phyloP scores from a whole-genome alignment of 2,113 vertebrate species.

The Cephalophus harveyi region DNA sequence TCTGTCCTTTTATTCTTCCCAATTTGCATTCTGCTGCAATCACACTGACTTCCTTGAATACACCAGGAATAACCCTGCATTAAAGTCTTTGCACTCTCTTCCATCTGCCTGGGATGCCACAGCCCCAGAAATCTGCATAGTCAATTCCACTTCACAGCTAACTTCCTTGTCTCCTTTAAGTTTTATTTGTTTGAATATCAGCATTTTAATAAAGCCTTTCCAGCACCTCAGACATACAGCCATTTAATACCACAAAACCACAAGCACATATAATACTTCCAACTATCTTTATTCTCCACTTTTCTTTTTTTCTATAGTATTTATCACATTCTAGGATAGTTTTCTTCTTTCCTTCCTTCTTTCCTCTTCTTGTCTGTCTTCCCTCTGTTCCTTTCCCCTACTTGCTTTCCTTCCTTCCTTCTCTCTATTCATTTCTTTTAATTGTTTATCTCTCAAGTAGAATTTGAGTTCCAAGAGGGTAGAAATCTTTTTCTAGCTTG shows the following conservation, averaged over 20 bases:
- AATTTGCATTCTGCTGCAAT: not conserved
- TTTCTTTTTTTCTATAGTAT: not conserved
- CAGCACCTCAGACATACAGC: not conserved
- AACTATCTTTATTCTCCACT: not conserved
- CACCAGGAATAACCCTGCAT: not conserved
- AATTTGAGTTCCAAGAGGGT: not conserved
- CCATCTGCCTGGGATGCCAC: not conserved
- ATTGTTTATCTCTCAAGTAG: not conserved
- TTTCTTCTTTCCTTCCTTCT: not conserved
- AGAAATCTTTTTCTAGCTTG: not conserved
- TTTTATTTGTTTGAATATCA: not conserved
- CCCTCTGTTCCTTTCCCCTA: rapidly evolving
- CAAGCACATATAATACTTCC: not conserved
- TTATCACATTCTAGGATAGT: not conserved
- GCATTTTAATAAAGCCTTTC: not conserved
- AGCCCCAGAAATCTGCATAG: not conserved
- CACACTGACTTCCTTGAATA: not conserved
- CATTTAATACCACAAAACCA: not conserved
- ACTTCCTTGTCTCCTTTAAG: not conserved
- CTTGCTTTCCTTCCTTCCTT: not conserved
- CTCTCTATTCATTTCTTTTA: not conserved
- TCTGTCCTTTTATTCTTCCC: not conserved
- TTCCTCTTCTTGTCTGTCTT: too few species aligned
- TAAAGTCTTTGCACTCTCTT: not conserved
- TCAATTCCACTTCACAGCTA: not conserved